Base-by-base conservation (phyloP, 92 coral and sea anemone species). In the Desmophyllum pertusum region DNA sequence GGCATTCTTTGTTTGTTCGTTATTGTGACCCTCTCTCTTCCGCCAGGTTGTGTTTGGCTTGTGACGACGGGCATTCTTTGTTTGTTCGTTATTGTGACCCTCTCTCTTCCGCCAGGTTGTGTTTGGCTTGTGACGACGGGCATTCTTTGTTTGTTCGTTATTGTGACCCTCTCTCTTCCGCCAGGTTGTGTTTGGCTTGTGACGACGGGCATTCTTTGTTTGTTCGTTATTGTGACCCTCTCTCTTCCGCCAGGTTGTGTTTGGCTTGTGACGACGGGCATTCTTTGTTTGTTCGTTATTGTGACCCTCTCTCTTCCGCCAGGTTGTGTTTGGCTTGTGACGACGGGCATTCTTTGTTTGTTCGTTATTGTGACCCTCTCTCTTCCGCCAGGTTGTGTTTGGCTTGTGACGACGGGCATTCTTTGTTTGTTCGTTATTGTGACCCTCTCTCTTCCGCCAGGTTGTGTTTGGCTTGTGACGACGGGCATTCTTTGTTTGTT, bases 41-140 rank as follows among this genome's bases (percentile, higher is more conserved):
- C 81, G 21, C 15, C 70, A 39, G 81, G 81, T 77, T 77, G 81
- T n/a, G 70, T 77, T 77, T 57, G 81, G 70, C 81, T 77, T 77
- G 81, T 57, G 81, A 77, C 81, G 81, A 77, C 57, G 70, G 45
- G 70, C 70, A 77, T 77, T 77, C 81, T 36, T 59, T 77, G 81
- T 14, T 77, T 77, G 81, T 77, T 59, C 81, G 57, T 40, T 77
- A 70, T 77, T 55, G 59, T 15, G 70, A 77, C 81, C 81, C 81
- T 77, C 81, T 77, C 81, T 55, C 81, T 77, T 37, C 70, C 81
- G 37, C 21, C 70, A 39, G 81, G 81, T 77, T 77, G 81, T n/a
- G 81, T 59, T 77, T 57, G 51, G 81, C 81, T 77, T 77, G 81
- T 77, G 81, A 77, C 70, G 70, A 77, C 57, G 81, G 45, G 52